Evolutionary conservation across 2,113 vertebrate species (phyloP), one percentile per base, ranked within the genome.

Genomic region (Ascaphus truei): DNA sequence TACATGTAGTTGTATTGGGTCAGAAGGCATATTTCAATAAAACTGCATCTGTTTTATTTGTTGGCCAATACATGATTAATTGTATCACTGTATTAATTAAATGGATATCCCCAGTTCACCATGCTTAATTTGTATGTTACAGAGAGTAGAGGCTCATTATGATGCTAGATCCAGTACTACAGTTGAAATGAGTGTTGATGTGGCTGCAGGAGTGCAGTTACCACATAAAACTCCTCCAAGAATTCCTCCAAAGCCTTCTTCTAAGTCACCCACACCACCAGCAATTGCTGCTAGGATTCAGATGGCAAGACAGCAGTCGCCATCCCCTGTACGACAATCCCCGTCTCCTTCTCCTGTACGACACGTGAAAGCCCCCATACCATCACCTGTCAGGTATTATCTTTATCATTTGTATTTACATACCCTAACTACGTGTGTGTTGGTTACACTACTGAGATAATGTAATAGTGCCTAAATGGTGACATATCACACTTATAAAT

Each of bases 321-420:
- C 95, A 2, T 99, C 97, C 0, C 97, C 97, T 0, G 91, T 98
- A 26, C 89, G 97, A 82, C 96, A 95, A 76, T 99, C 96, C 0
- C 95, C 93, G 10, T 99, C 97, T 30, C 97, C 97, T 61, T n/a
- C n/a, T n/a, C n/a, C n/a, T 0, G 95, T 99, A 76, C 92, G 95
- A 85, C 95, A 94, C 1, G 96, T 99, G 30, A 94, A 92, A 79
- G 96, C 88, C 27, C 97, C 97, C 0, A 85, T 92, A 2, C 97
- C 97, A 1, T 83, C 94, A 29, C 91, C 96, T 10, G 93, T 99
- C 86, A 97, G 96, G 97, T 99, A 93, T 75, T 72, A 5, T 31
- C 23, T 56, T 23, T 7, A 8, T 15, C 11, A 37, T n/a, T n/a
- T n/a, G n/a, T n/a, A n/a, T n/a, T n/a, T n/a, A n/a, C n/a, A n/a